Percentiles rank a stretch among this genome's conserved stretches.
Evolutionary conservation across 53 echinoderm and acorn worm genomes (phyloP).

Genomic region (Echinarachnius parma): DNA sequence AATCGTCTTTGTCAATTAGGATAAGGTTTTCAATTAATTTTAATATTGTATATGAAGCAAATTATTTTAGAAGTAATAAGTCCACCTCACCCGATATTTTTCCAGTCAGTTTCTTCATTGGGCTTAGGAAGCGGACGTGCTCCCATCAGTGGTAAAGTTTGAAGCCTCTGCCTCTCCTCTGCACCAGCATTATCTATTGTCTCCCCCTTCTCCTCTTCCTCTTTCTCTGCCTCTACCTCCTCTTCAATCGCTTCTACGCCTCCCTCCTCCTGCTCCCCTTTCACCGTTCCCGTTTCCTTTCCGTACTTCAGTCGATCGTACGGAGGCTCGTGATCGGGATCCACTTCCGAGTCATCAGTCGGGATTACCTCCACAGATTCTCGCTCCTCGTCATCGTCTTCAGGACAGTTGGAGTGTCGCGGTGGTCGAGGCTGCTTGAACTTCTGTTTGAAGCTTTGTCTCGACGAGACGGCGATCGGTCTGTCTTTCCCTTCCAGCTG

Average conservation of each 20-base stretch:
- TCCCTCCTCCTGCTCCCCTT: not conserved
- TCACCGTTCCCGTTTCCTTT: not conserved
- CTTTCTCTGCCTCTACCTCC: not conserved
- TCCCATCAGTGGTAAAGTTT: not conserved
- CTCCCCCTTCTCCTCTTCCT: not conserved
- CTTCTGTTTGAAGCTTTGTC: not conserved
- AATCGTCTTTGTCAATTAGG: too few relatives aligned
- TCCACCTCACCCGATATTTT: slow-evolving; percentile 35
- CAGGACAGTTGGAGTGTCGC: not conserved
- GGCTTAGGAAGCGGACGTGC: slow-evolving; percentile 32
- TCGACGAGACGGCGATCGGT: slow-evolving; percentile 1
- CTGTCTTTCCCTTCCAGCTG: not conserved
- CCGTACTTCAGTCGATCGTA: slow-evolving; percentile 28
- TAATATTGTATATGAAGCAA: too few relatives aligned
- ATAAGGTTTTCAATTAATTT: too few relatives aligned
- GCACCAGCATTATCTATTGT: not conserved
- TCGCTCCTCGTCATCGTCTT: not conserved
- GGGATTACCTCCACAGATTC: not conserved
- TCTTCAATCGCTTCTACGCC: not conserved
- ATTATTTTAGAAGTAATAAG: too few relatives aligned
- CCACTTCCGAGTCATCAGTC: not conserved
- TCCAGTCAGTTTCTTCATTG: slow-evolving; percentile 33
- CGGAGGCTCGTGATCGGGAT: slow-evolving; percentile 19
- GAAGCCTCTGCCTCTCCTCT: slow-evolving; percentile 1
- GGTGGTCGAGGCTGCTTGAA: not conserved